These are phyloP conservation scores for Marmota monax DNA, from an alignment of 2,113 vertebrate species.

Conservation along the genomic window DNA sequence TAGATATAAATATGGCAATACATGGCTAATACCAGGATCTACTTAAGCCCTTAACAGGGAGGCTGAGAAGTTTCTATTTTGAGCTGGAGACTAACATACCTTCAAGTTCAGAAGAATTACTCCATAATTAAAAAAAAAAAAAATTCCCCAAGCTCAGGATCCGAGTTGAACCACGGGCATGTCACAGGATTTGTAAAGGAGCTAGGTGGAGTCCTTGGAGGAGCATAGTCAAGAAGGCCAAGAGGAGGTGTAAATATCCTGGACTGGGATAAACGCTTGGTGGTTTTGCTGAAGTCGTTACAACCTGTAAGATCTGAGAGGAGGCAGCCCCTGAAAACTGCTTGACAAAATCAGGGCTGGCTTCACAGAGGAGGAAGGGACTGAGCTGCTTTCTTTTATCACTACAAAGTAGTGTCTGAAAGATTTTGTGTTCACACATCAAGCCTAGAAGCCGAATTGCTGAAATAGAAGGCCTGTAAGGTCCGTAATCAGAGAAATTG, in stretches of 20 bases:
- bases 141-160: neutral
- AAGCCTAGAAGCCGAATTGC: neutral
- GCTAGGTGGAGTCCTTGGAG: neutral
- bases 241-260: neutral
- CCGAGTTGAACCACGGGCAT: no score
- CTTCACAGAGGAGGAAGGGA: neutral
- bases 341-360: neutral
- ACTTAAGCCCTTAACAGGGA: neutral
- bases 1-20: neutral
- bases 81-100: neutral
- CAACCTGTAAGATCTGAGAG: neutral
- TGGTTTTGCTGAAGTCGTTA: neutral
- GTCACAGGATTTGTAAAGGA: neutral
- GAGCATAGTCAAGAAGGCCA: no score
- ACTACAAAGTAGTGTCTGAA: neutral
- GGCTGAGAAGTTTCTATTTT: neutral
- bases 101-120: neutral
- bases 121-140: neutral
- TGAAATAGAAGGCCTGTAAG: neutral
- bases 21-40: neutral
- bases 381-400: neutral
- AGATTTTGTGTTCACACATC: neutral
- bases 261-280: neutral
- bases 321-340: neutral
- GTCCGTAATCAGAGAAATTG: conserved; percentile 41